phyloP scores from a whole-genome alignment of 2,888 invertebrate genomes.

The Lepidocyrtoides sp. region DNA sequence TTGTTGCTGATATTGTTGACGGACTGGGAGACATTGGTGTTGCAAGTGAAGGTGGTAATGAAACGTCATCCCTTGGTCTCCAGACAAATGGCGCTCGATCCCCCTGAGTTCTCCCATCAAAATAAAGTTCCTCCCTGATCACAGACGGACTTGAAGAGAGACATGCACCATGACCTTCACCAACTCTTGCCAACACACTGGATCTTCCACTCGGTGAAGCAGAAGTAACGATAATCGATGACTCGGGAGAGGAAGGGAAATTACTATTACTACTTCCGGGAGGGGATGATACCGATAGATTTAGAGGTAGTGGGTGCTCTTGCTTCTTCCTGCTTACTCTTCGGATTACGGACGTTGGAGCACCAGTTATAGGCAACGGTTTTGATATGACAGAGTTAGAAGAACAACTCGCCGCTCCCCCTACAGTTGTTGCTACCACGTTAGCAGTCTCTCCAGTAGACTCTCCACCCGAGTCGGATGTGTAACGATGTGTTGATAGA shows the following conservation, averaged over 20 bases:
- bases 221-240: background rate
- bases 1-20: slow-evolving; percentile 86
- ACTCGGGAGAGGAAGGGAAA: slow-evolving; percentile 2
- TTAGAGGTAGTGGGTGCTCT: slow-evolving; percentile 64
- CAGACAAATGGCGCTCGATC: slow-evolving; percentile 70
- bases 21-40: slow-evolving; percentile 57
- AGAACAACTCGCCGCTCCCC: background rate
- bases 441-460: slow-evolving; percentile 7
- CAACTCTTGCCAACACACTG: background rate
- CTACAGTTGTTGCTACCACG: background rate
- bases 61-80: slow-evolving; percentile 68
- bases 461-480: slow-evolving; percentile 50
- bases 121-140: slow-evolving; percentile 66
- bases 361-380: slow-evolving; percentile 64
- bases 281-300: slow-evolving; percentile 67
- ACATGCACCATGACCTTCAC: background rate
- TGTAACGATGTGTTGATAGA: background rate
- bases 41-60: background rate
- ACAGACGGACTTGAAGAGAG: slow-evolving; percentile 50
- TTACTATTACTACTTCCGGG: slow-evolving; percentile 44
- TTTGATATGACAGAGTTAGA: slow-evolving; percentile 39
- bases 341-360: slow-evolving; percentile 68
- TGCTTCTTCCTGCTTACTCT: slow-evolving; percentile 65
- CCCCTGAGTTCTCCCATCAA: slow-evolving; percentile 54
- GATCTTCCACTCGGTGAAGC: background rate